phyloP scores from a whole-genome alignment of 2,888 invertebrate genomes.

The Diachrysia chrysitis region DNA sequence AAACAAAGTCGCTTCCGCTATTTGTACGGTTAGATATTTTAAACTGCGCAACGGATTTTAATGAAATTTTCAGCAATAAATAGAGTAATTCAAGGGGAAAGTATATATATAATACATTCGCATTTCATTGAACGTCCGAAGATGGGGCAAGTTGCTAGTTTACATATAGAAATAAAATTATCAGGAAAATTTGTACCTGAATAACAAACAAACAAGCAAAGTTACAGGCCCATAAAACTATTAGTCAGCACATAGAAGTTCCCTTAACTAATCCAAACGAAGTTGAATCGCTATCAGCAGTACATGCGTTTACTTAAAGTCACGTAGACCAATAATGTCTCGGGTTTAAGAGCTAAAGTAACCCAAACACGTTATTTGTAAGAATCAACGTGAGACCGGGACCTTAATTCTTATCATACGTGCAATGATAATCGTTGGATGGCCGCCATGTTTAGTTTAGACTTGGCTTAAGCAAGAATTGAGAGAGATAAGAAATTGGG shows the following conservation, averaged over 20 bases:
- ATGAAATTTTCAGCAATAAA: too few relatives aligned
- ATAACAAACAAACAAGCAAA: neutral
- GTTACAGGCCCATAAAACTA: neutral
- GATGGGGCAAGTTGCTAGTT: too few relatives aligned
- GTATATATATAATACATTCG: too few relatives aligned
- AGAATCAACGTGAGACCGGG: slow-evolving; percentile 24
- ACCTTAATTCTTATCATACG: slow-evolving; percentile 15
- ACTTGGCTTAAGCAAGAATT: neutral
- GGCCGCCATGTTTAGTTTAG: neutral
- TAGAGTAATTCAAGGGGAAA: too few relatives aligned
- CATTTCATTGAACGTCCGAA: too few relatives aligned
- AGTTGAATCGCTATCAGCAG: slow-evolving; percentile 24
- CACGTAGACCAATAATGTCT: slow-evolving; percentile 46
- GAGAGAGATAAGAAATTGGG: neutral
- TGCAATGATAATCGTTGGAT: slow-evolving; percentile 12
- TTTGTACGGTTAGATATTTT: too few relatives aligned
- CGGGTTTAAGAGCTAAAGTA: slow-evolving; percentile 19
- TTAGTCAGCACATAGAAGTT: neutral
- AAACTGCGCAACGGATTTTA: too few relatives aligned
- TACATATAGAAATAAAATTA: too few relatives aligned
- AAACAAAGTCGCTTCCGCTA: too few relatives aligned
- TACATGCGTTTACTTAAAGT: slow-evolving; percentile 41
- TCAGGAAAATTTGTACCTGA: neutral
- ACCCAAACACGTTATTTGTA: slow-evolving; percentile 27
- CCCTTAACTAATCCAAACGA: slow-evolving; percentile 1